Conservation (phyloP, 2,888 invertebrate genomes). For the Dendrolimus pini region DNA sequence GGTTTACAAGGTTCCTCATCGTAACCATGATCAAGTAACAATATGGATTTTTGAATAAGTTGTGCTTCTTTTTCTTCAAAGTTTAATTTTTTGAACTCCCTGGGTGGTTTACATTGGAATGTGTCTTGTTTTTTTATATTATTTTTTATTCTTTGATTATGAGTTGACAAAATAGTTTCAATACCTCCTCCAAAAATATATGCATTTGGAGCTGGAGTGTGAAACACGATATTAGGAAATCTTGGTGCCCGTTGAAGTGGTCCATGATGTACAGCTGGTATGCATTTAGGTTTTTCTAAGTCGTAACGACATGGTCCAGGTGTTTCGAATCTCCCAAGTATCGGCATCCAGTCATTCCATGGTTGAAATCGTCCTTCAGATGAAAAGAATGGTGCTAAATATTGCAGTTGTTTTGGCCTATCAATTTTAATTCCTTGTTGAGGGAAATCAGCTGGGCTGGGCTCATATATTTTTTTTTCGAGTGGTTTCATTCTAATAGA, state of each 20-base stretch:
- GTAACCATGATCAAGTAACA: slow-evolving; percentile 30
- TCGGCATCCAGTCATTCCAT: slow-evolving; percentile 51
- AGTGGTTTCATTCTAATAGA: slow-evolving; percentile 43
- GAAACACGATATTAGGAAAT: slow-evolving; percentile 21
- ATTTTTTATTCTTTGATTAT: slow-evolving; percentile 40
- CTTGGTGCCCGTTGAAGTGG: slow-evolving; percentile 40
- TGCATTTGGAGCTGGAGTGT: slow-evolving; percentile 46
- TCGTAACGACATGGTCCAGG: slow-evolving; percentile 51
- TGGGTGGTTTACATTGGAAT: slow-evolving; percentile 32
- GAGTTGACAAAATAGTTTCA: slow-evolving; percentile 45
- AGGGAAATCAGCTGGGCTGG: slow-evolving; percentile 40
- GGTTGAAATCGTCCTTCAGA: slow-evolving; percentile 51
- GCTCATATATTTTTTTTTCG: slow-evolving; percentile 28
- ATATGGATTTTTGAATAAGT: slow-evolving; percentile 37
- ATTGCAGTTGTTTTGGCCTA: slow-evolving; percentile 28
- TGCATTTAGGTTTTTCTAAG: slow-evolving; percentile 33
- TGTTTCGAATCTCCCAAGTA: slow-evolving; percentile 31
- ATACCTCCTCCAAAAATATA: slow-evolving; percentile 40
- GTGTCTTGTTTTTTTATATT: slow-evolving; percentile 37
- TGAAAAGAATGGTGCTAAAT: slow-evolving; percentile 42
- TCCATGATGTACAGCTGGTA: slow-evolving; percentile 42
- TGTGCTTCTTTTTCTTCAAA: slow-evolving; percentile 32
- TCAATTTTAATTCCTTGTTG: slow-evolving; percentile 12
- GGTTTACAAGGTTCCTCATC: slow-evolving; percentile 6
- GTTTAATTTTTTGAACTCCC: slow-evolving; percentile 21